Base-by-base conservation (phyloP, 2,113 vertebrate genomes). In the Eira barbara region DNA sequence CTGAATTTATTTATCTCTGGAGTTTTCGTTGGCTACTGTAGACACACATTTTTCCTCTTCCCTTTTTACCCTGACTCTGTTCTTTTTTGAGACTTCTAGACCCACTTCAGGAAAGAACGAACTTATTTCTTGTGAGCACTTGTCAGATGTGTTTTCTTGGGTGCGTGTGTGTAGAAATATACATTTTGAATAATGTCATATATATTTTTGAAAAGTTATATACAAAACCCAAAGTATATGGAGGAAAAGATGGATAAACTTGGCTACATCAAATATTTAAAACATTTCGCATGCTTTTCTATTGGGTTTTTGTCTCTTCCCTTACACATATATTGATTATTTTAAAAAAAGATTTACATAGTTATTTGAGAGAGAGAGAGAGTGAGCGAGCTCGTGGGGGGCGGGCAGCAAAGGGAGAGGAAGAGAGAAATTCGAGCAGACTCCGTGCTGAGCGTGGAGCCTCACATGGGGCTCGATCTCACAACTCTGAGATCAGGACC, bases 1-100 rank as follows among this genome's bases (percentile, higher is more conserved):
- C 88, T 69, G 84, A 74, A 91, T 96, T 92, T 97, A 92, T 97
- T 96, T 96, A 82, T 94, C 94, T 92, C 76, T 34, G 29, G 83
- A 96, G 95, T 96, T 97, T 97, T 94, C 11, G 25, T 96, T 98
- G 98, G 95, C 97, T 97, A 92, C 95, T 65, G 81, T 71, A 81
- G 69, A 95, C 17, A 94, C 69, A 84, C 63, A 29, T 74, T 97
- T 74, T 94, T 74, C 55, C 42, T 78, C 20, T 94, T 55, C 23
- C 11, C 15, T 71, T 81, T 95, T 91, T 52, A 15, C 34, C 18
- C 34, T 21, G 34, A 69, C 59, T 96, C 49, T 91, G 21, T 73
- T 91, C 82, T 82, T 74, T 92, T 82, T 81, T 25, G 80, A 93
- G 31, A 45, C 65, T 88, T 88, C 29, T 42, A 90, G 82, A 57